These are phyloP conservation scores for Drosophila guanche DNA, from an alignment of 1,140 invertebrate genomes.

Conservation along the genomic window DNA sequence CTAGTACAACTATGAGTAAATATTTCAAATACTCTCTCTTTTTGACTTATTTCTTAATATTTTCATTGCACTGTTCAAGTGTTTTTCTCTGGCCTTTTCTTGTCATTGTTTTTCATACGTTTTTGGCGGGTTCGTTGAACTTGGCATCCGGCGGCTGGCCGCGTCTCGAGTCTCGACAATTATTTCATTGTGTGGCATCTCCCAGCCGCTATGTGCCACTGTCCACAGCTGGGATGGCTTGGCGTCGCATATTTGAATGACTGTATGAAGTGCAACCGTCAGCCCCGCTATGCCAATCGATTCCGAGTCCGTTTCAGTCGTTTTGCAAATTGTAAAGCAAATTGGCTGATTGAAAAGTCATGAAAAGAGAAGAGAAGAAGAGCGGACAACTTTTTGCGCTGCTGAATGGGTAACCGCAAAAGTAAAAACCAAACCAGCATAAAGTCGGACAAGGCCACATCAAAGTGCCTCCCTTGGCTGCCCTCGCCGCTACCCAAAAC, in stretches of 20 bases:
- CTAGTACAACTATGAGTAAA: too few relatives aligned
- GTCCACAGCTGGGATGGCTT: too few relatives aligned
- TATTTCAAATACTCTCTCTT: too few relatives aligned
- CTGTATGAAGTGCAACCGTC: slow-evolving; percentile 16
- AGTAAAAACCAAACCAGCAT: slow-evolving; percentile 8
- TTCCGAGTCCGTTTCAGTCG: not conserved
- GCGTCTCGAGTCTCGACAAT: slow-evolving; percentile 6
- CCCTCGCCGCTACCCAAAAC: too few relatives aligned
- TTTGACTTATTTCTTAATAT: slow-evolving; percentile 15
- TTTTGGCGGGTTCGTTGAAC: slow-evolving; percentile 59
- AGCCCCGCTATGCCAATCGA: not conserved
- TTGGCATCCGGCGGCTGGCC: slow-evolving; percentile 45
- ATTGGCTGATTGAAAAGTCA: slow-evolving; percentile 50
- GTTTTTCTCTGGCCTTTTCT: not conserved
- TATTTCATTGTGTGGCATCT: slow-evolving; percentile 59
- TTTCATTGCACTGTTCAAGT: slow-evolving; percentile 8
- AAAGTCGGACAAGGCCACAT: slow-evolving; percentile 39
- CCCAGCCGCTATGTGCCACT: slow-evolving; percentile 30
- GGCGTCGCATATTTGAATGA: slow-evolving; percentile 23
- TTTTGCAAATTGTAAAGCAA: slow-evolving; percentile 9
- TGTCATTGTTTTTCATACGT: not conserved
- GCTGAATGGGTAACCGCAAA: not conserved
- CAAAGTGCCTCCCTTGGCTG: slow-evolving; percentile 22
- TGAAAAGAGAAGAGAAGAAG: not conserved
- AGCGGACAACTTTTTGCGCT: not conserved